phyloP scores from a whole-genome alignment of 2,797 vertebrate species.

The Syncerus caffer region DNA sequence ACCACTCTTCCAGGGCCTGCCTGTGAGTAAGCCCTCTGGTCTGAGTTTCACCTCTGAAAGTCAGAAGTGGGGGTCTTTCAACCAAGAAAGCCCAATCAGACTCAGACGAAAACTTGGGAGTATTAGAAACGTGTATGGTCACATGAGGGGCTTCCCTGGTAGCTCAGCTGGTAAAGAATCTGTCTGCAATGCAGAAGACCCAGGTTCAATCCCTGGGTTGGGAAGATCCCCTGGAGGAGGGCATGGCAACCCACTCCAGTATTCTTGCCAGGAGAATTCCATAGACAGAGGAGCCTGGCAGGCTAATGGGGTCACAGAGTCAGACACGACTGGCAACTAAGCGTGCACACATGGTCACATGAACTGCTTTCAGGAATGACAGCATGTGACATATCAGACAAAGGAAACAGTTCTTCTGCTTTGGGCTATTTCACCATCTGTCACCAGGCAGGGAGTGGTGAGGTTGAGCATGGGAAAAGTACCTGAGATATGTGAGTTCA shows the following conservation, averaged over 20 bases:
- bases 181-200: neutral
- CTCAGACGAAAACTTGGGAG: neutral
- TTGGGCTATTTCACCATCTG: neutral
- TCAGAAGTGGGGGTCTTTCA: neutral
- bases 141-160: neutral
- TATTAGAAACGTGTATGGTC: neutral
- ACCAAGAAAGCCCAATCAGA: neutral
- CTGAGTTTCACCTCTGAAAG: neutral
- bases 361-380: neutral
- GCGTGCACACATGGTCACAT: neutral
- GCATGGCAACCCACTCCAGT: neutral
- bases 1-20: neutral
- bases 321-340: neutral
- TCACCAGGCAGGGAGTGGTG: neutral
- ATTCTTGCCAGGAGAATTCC: neutral
- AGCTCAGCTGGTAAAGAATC: neutral
- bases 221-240: neutral
- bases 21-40: neutral
- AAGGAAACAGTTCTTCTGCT: neutral
- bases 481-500: neutral
- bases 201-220: rapidly evolving
- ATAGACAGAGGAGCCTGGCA: neutral
- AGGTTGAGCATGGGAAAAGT: neutral
- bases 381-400: neutral
- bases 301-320: neutral